phyloP scores from a whole-genome alignment of 2,888 invertebrate species.

The Nasonovia ribisnigri region DNA sequence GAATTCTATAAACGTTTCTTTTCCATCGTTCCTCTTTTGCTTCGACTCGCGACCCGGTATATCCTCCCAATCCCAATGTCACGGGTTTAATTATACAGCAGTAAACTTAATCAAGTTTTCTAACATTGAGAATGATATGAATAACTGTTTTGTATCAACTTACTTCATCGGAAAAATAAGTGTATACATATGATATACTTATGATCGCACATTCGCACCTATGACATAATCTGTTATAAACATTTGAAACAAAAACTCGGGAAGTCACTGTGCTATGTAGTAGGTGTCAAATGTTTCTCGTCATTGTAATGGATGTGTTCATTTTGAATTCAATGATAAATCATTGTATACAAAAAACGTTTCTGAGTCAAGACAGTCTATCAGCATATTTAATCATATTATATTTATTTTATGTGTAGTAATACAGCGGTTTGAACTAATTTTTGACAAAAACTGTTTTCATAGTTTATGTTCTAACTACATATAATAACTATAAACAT shows the following conservation, averaged over 20 bases:
- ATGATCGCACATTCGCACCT: too few relatives aligned
- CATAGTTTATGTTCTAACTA: too few relatives aligned
- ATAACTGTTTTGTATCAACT: not conserved
- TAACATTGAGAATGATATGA: not conserved
- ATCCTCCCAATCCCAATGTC: not conserved
- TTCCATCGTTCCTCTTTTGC: not conserved
- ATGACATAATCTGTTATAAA: too few relatives aligned
- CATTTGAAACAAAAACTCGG: not conserved
- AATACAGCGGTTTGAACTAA: too few relatives aligned
- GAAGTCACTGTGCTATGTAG: not conserved
- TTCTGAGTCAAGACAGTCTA: not conserved
- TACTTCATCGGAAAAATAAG: not conserved
- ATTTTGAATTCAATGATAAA: too few relatives aligned
- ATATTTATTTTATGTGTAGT: too few relatives aligned
- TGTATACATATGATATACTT: not conserved
- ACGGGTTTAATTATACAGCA: not conserved
- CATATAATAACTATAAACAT: too few relatives aligned
- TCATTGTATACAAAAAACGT: too few relatives aligned
- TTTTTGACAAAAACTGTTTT: too few relatives aligned
- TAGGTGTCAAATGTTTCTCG: not conserved
- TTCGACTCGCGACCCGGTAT: not conserved
- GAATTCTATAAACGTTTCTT: conserved; percentile 56
- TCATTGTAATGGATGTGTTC: not conserved
- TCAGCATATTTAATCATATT: too few relatives aligned
- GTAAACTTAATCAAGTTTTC: not conserved